A percentile compares a stretch with the other conserved stretches of the same genome.
phyloP scores from a whole-genome alignment of 2,113 vertebrate species.

The Lethenteron camtschaticum region DNA sequence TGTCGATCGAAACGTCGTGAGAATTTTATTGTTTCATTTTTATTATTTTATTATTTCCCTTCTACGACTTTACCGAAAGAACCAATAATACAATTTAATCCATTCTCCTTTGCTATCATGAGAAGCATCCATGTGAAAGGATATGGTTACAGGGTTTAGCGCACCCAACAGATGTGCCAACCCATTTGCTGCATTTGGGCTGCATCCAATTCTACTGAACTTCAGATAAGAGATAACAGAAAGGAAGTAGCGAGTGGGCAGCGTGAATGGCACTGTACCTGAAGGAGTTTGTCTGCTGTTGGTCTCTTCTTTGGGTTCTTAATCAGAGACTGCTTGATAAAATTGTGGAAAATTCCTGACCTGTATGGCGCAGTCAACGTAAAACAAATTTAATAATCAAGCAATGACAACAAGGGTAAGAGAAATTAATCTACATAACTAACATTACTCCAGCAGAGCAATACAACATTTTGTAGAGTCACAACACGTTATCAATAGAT shows the following conservation, averaged over 20 bases:
- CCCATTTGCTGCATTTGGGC: too few relatives aligned
- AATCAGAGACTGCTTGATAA: constrained; percentile 85
- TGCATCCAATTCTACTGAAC: too few relatives aligned
- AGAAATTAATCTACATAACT: background rate
- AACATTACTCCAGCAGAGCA: background rate
- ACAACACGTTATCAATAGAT: constrained; percentile 12
- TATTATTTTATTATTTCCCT: background rate
- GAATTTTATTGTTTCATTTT: background rate
- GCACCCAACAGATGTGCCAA: too few relatives aligned
- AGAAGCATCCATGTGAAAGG: too few relatives aligned
- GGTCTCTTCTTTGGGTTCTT: constrained; percentile 95
- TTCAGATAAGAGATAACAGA: too few relatives aligned
- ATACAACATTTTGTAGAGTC: background rate
- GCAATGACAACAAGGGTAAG: constrained; percentile 12
- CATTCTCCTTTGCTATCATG: too few relatives aligned
- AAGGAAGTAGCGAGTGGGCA: too few relatives aligned
- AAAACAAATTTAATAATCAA: constrained; percentile 2
- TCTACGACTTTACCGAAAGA: too few relatives aligned
- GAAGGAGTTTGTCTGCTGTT: constrained; percentile 74
- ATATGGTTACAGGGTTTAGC: too few relatives aligned
- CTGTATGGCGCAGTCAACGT: constrained; percentile 17
- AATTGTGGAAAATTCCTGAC: constrained; percentile 95
- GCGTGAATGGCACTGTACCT: constrained; percentile 27
- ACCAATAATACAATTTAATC: background rate
- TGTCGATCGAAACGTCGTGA: too few relatives aligned